A percentile compares a stretch with the other conserved stretches of the same genome.
These are phyloP conservation scores for Eunapius fragilis DNA, from an alignment of 37 sponge, comb jelly and placozoan genomes.

Conservation along the genomic window DNA sequence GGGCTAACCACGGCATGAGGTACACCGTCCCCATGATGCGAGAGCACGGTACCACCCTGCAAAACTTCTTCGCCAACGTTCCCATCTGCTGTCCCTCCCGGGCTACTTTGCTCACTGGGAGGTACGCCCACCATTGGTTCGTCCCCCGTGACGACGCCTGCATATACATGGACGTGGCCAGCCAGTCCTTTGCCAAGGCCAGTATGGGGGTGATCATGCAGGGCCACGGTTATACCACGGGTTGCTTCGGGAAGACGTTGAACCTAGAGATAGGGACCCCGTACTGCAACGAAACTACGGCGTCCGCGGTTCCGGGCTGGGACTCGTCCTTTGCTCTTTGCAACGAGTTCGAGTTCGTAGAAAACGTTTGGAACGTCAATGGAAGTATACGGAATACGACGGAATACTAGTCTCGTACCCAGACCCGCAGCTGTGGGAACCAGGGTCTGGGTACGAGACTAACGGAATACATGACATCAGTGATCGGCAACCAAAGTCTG, in stretches of 20 bases:
- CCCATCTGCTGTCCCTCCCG: constrained; percentile 87
- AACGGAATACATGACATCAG: constrained; percentile 77
- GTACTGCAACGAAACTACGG: constrained; percentile 33
- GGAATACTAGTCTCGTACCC: no score
- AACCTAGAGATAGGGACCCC: constrained; percentile 45
- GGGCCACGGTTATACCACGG: constrained; percentile 59
- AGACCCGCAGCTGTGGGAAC: no score
- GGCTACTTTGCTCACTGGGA: constrained; percentile 64
- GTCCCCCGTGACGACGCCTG: constrained; percentile 17
- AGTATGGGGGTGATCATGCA: constrained; percentile 58
- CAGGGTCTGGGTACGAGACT: no score
- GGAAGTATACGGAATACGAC: constrained; percentile 19
- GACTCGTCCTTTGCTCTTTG: constrained; percentile 71
- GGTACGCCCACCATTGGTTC: constrained; percentile 74
- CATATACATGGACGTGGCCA: constrained; percentile 73
- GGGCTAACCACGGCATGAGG: constrained; percentile 3
- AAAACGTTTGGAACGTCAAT: constrained; percentile 39
- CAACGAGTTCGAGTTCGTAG: constrained; percentile 55
- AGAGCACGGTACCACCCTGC: constrained; percentile 27
- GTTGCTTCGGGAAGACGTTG: constrained; percentile 75
- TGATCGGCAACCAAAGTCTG: constrained; percentile 64
- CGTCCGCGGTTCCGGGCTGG: constrained; percentile 55
- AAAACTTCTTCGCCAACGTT: constrained; percentile 78
- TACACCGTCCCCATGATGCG: constrained; percentile 23
- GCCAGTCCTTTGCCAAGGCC: constrained; percentile 25